Evolutionary conservation across 2,113 vertebrate species (phyloP), one percentile per base, ranked within the genome.

Genomic region (Tachuris rubrigastra): DNA sequence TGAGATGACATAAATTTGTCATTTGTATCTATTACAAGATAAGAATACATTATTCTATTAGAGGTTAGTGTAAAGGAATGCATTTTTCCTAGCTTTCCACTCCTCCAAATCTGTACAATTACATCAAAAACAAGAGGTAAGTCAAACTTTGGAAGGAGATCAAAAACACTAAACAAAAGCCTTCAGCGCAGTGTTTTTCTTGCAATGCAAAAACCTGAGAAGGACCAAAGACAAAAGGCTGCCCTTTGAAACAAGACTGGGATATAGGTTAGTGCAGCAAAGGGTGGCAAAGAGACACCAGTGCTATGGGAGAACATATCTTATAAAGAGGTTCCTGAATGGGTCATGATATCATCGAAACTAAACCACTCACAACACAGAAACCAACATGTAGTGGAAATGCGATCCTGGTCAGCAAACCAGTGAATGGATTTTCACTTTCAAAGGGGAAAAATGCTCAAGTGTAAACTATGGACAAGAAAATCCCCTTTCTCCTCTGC

Each of bases 281-380:
- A 17, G 16, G 41, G 12, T 41, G 27, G 13, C n/a, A 49, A n/a
- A 69, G 58, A 23, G 65, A 69, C 0, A 0, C 16, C 65, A 56
- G 18, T 9, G 12, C 59, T 60, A 3, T 5, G 33, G 52, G 53
- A 52, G 44, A 28, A 69, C 20, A 31, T 62, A 50, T 59, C 17
- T 19, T 46, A 10, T 11, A 17, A 74, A 16, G 31, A 60, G 5
- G 41, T 23, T 78, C 49, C 37, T 78, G 47, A 62, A 33, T 2
- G 11, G 20, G 12, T n/a, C 42, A 71, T 2, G 3, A 8, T 33
- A 58, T 42, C 17, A 60, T 24, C 74, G 50, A 84, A 56, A 35
- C n/a, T 21, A 56, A 91, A 68, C 11, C 30, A 46, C 65, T 30
- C 35, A 39, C 35, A 80, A 27, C 59, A 72, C 33, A 73, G 46